Evolutionary conservation across 1,140 invertebrate species (phyloP).

Genomic region (Thalassaphorura encarpata): DNA sequence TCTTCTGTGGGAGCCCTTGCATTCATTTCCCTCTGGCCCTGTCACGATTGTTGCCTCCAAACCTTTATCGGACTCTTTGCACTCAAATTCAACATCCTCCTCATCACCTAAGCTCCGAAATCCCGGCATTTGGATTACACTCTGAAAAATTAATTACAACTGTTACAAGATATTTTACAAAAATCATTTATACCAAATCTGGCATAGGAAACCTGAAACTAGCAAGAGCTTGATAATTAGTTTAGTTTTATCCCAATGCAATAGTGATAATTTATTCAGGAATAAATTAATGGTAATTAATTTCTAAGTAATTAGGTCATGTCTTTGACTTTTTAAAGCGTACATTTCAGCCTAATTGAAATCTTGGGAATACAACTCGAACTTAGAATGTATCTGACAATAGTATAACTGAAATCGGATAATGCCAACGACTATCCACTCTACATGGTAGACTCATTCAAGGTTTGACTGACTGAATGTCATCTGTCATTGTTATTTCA

Average conservation of each 20-base stretch:
- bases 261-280: no score
- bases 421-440: no score
- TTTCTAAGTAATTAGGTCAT: no score
- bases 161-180: background rate
- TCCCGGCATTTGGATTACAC: slow-evolving; percentile 75
- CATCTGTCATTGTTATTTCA: no score
- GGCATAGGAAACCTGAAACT: background rate
- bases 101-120: slow-evolving; percentile 77
- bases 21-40: slow-evolving; percentile 60
- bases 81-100: slow-evolving; percentile 76
- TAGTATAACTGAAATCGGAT: no score
- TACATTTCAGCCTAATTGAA: no score
- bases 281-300: no score
- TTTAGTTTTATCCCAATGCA: no score
- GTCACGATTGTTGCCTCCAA: slow-evolving; percentile 72
- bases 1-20: slow-evolving; percentile 64
- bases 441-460: no score
- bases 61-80: slow-evolving; percentile 68
- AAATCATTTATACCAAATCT: background rate
- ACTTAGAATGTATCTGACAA: background rate
- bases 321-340: no score
- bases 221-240: background rate
- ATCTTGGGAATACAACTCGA: background rate
- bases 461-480: no score
- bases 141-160: slow-evolving; percentile 47